Evolutionary conservation across 2,113 vertebrate species (phyloP), one percentile per base, ranked within the genome.

Genomic region (Dissostichus mawsoni): DNA sequence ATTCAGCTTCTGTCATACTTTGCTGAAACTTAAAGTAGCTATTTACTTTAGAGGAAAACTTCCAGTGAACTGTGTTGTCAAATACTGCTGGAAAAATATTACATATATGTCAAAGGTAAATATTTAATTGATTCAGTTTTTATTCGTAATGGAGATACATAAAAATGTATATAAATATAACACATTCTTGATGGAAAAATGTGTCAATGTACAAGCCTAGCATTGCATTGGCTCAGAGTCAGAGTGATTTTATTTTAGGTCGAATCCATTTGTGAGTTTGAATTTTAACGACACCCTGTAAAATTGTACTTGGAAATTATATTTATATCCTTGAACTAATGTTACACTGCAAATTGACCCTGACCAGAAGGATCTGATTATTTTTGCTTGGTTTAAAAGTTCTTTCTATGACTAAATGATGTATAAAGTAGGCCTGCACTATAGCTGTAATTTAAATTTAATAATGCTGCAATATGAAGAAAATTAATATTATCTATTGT

Each of bases 1-100:
- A 90, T 85, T 82, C 61, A 87, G 78, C 66, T 56, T 51, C 47
- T 83, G 80, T 65, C 75, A 78, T 51, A 63, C 67, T 78, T 62
- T 25, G 53, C 75, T 80, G 66, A 76, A 79, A 75, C 48, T 72
- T 44, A 83, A 66, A 57, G 20, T 61, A 50, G 62, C 65, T 86
- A 74, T 83, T 69, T 72, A 61, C 51, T 68, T 81, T 52, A 61
- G 11, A 80, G 64, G 29, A 65, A 63, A 84, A 86, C 76, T 76
- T 84, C 41, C 52, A 74, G 11, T 79, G 79, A 89, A 90, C 50
- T 65, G 52, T 47, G 33, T 33, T 67, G 5, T 36, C 25, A 65
- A 20, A 63, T 25, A 17, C 51, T 65, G 63, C 69, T 41, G 55
- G 16, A 16, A 36, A 65, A 41, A 8, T 41, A 29, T 29, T 4